phyloP scores from a whole-genome alignment of 1,140 invertebrate species.

The Anadara kagoshimensis region DNA sequence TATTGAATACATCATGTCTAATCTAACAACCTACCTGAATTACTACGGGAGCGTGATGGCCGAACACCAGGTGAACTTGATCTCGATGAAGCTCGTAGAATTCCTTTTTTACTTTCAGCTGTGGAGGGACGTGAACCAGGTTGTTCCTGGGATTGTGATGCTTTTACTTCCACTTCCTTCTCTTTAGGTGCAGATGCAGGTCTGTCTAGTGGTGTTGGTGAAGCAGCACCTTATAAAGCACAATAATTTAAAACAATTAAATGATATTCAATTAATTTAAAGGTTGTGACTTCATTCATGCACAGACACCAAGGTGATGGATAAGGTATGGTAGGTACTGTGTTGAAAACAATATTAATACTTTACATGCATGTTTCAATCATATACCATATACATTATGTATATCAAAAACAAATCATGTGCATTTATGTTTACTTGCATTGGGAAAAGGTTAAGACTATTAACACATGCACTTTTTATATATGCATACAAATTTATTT shows the following conservation, averaged over 20 bases:
- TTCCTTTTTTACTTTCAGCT: conserved; percentile 58
- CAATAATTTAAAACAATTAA: neutral
- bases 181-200: conserved; percentile 7
- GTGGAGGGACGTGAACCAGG: conserved; percentile 32
- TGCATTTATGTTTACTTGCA: no score
- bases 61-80: conserved; percentile 43
- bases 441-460: no score
- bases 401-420: no score
- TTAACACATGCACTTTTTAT: no score
- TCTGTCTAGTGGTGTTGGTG: conserved; percentile 23
- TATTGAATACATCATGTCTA: neutral
- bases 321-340: no score
- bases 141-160: neutral
- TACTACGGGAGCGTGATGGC: conserved; percentile 50
- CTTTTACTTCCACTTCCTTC: neutral
- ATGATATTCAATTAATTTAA: no score
- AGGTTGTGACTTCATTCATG: no score
- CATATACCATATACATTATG: no score
- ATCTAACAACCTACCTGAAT: conserved; percentile 47
- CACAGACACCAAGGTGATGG: no score
- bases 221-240: conserved; percentile 23
- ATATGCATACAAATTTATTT: no score
- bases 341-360: no score
- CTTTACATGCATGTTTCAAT: no score
- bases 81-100: conserved; percentile 55